These are phyloP conservation scores for Pelosia muscerda DNA, from an alignment of 2,888 invertebrate species.

Conservation along the genomic window DNA sequence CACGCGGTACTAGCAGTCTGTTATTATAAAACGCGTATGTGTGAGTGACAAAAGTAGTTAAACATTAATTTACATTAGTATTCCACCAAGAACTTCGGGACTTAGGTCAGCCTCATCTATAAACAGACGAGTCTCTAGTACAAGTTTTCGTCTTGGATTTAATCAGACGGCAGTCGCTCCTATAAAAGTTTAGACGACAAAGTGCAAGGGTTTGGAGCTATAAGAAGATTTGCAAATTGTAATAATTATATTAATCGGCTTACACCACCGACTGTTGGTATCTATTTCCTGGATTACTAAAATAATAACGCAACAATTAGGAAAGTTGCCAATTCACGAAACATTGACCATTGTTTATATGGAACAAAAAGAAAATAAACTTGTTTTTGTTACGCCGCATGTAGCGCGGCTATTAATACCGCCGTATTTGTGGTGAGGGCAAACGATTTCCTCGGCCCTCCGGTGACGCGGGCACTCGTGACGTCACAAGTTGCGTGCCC, in stretches of 20 bases:
- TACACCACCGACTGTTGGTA: not conserved
- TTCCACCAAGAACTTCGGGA: not conserved
- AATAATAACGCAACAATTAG: constrained; percentile 5
- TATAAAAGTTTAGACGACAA: not conserved
- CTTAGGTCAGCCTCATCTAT: no score
- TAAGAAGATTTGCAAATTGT: not conserved
- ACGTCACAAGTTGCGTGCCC: constrained; percentile 53
- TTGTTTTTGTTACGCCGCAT: constrained; percentile 25
- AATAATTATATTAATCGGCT: not conserved
- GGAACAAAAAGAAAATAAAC: constrained; percentile 26
- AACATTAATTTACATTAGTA: not conserved
- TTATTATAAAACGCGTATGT: not conserved
- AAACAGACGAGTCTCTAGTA: no score
- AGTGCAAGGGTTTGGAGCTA: not conserved
- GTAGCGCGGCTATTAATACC: constrained; percentile 39
- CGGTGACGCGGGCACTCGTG: constrained; percentile 38
- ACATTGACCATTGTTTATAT: constrained; percentile 33
- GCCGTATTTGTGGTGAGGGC: constrained; percentile 35
- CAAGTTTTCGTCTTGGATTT: no score
- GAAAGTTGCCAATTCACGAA: constrained; percentile 28
- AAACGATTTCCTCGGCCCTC: constrained; percentile 39
- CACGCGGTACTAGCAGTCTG: not conserved
- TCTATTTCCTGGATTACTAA: not conserved
- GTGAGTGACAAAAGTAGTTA: not conserved
- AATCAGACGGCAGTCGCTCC: not conserved